A percentile compares a stretch with the other conserved stretches of the same genome.
phyloP scores from a whole-genome alignment of 2,113 vertebrate species.

The Phrynosoma blainvillii region DNA sequence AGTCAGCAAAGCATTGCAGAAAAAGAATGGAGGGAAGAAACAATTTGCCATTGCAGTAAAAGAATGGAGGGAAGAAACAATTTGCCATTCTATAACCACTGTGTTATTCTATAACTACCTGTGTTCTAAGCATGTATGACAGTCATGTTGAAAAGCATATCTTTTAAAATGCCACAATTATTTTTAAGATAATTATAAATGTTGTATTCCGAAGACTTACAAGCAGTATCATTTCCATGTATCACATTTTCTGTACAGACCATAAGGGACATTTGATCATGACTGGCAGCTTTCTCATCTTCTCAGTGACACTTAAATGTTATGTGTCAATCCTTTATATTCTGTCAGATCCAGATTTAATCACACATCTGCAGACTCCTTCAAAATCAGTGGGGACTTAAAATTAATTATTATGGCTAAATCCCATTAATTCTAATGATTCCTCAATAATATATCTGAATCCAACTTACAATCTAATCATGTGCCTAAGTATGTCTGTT shows the following conservation, averaged over 20 bases:
- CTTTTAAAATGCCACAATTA: constrained; percentile 34
- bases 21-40: neutral
- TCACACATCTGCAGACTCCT: neutral
- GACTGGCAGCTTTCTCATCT: constrained; percentile 48
- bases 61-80: neutral
- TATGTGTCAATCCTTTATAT: constrained; percentile 46
- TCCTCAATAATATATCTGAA: neutral
- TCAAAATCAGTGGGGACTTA: neutral
- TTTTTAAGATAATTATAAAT: constrained; percentile 35
- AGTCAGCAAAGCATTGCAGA: constrained; percentile 16
- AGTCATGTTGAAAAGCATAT: constrained; percentile 52
- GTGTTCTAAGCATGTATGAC: constrained; percentile 42
- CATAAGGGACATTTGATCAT: constrained; percentile 53
- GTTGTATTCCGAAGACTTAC: constrained; percentile 50
- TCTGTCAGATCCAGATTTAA: neutral
- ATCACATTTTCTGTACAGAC: constrained; percentile 49
- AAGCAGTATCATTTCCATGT: constrained; percentile 45
- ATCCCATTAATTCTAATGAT: neutral
- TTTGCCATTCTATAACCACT: neutral
- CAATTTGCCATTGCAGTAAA: neutral
- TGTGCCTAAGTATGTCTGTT: constrained; percentile 17
- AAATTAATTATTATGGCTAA: neutral
- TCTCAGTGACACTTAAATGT: constrained; percentile 54
- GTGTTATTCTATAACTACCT: constrained; percentile 4
- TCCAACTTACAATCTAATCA: neutral